A percentile compares a stretch with the other conserved stretches of the same genome.
phyloP scores from a whole-genome alignment of 2,888 invertebrate species.

The Digitonthophagus gazella region DNA sequence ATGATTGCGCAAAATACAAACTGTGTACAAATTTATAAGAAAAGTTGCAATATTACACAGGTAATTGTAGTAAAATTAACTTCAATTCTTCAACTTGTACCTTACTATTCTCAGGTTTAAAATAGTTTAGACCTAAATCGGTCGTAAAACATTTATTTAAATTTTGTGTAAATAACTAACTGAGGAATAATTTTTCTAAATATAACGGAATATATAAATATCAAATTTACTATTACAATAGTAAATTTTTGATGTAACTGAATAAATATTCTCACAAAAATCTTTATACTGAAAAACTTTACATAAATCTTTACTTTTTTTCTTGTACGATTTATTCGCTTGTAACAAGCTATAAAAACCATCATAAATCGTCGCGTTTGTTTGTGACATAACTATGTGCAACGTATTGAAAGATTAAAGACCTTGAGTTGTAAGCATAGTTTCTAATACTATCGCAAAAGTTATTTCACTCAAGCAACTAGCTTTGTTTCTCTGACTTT shows the following conservation, averaged over 20 bases:
- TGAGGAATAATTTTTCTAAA: slow-evolving; percentile 42
- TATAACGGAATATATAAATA: slow-evolving; percentile 69
- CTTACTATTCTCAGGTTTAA: slow-evolving; percentile 60
- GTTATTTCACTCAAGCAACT: slow-evolving; percentile 70
- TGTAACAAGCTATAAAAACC: slow-evolving; percentile 57
- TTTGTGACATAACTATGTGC: slow-evolving; percentile 61
- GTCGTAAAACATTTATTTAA: slow-evolving; percentile 43
- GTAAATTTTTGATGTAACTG: slow-evolving; percentile 81
- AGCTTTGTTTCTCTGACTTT: slow-evolving; percentile 49
- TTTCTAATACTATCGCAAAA: slow-evolving; percentile 72
- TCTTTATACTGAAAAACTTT: slow-evolving; percentile 45
- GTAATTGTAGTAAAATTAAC: slow-evolving; percentile 57
- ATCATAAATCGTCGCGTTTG: slow-evolving; percentile 58
- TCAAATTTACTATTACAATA: slow-evolving; percentile 68
- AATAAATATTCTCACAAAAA: slow-evolving; percentile 64
- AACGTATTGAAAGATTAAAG: slow-evolving; percentile 83
- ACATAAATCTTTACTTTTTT: slow-evolving; percentile 48
- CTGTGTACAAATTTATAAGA: too few species aligned
- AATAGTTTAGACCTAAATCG: slow-evolving; percentile 56
- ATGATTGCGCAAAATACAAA: too few species aligned
- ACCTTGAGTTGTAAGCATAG: slow-evolving; percentile 75
- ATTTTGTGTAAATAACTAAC: slow-evolving; percentile 39
- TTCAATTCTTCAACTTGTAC: slow-evolving; percentile 59
- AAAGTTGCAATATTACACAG: too few species aligned
- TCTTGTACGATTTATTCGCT: slow-evolving; percentile 41